Evolutionary conservation across 2,888 invertebrate genomes (phyloP).

Genomic region (Malthinus flaveolus): DNA sequence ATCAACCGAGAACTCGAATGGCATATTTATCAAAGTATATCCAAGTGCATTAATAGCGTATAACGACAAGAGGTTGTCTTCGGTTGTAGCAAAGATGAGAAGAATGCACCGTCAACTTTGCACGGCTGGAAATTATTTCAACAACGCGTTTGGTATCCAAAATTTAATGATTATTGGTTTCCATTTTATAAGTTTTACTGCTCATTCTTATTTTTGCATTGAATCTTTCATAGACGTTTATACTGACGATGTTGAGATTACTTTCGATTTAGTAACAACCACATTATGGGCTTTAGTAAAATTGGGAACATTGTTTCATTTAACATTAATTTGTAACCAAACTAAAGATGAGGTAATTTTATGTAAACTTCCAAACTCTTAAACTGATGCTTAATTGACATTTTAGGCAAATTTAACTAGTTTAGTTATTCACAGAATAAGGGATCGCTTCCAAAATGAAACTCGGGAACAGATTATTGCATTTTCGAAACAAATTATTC

Average conservation of each 20-base stretch:
- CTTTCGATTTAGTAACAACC: slow-evolving; percentile 23
- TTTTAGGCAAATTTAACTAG: not conserved
- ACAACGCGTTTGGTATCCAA: slow-evolving; percentile 23
- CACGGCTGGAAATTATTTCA: slow-evolving; percentile 15
- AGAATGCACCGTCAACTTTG: slow-evolving; percentile 25
- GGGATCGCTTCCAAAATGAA: not conserved
- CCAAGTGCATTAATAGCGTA: not conserved
- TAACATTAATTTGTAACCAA: slow-evolving; percentile 22
- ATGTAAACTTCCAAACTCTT: not conserved
- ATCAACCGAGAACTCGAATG: not conserved
- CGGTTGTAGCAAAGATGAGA: not conserved
- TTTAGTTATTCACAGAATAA: not conserved
- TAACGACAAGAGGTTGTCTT: not conserved
- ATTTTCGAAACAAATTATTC: slow-evolving; percentile 32
- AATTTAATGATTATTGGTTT: slow-evolving; percentile 23
- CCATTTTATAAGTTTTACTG: slow-evolving; percentile 29
- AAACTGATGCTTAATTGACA: not conserved
- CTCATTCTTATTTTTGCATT: slow-evolving; percentile 30
- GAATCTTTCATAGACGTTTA: slow-evolving; percentile 25
- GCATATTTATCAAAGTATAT: too few relatives aligned
- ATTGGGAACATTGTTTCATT: slow-evolving; percentile 15
- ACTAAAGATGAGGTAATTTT: slow-evolving; percentile 25
- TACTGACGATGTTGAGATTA: slow-evolving; percentile 11
- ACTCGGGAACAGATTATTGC: slow-evolving; percentile 10
- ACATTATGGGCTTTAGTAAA: slow-evolving; percentile 29